Evolutionary conservation across 2,797 vertebrate species (phyloP).

Genomic region (Coregonus suidteri): DNA sequence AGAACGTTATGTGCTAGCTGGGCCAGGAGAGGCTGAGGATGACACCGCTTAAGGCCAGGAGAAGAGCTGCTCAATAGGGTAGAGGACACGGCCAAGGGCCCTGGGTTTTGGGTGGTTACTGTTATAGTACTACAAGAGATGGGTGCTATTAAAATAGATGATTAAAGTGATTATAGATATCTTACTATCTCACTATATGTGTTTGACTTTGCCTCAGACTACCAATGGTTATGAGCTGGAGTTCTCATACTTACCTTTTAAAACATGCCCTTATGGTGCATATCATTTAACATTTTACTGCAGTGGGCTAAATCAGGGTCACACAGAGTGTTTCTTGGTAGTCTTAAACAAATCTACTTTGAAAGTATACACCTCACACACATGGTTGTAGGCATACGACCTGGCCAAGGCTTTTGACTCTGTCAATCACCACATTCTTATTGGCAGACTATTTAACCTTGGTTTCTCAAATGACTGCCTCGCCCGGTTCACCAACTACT

Average conservation of each 20-base stretch:
- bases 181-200: slow-evolving; percentile 47
- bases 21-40: slow-evolving; percentile 42
- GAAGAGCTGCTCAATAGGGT: slow-evolving; percentile 25
- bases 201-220: slow-evolving; percentile 54
- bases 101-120: background rate
- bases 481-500: no score
- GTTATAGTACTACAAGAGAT: background rate
- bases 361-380: no score
- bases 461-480: no score
- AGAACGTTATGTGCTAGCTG: no score
- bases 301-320: no score
- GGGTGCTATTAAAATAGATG: slow-evolving; percentile 40
- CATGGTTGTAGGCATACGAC: no score
- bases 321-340: no score
- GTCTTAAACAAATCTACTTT: no score
- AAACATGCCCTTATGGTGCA: background rate
- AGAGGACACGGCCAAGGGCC: slow-evolving; percentile 37
- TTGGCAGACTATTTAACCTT: no score
- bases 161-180: background rate
- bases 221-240: background rate
- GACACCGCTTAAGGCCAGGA: slow-evolving; percentile 4
- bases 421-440: no score
- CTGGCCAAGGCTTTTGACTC: no score
- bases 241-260: background rate
- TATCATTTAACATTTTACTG: background rate